Evolutionary conservation across 2,797 vertebrate genomes (phyloP).

Genomic region (Fundulus diaphanus): DNA sequence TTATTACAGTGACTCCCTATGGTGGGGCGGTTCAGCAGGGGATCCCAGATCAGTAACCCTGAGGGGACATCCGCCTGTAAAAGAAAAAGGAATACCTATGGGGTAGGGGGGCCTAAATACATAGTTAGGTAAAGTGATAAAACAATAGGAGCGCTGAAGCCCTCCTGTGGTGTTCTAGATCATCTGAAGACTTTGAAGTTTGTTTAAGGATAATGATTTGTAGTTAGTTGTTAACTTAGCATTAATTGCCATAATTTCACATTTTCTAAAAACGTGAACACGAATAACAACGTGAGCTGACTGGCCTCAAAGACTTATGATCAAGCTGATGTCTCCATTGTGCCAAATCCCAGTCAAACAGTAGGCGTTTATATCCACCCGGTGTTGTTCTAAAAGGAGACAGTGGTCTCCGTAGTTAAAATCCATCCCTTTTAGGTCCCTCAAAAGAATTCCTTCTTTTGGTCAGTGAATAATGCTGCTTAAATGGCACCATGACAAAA

Average conservation of each 20-base stretch:
- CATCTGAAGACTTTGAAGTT: conserved; percentile 53
- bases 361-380: conserved; percentile 73
- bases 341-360: conserved; percentile 62
- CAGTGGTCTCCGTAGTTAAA: conserved; percentile 74
- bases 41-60: conserved; percentile 54
- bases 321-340: conserved; percentile 48
- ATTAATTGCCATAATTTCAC: background rate
- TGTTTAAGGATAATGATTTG: conserved; percentile 35
- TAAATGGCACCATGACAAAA: conserved; percentile 81
- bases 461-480: conserved; percentile 80
- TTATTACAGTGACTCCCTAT: conserved; percentile 58
- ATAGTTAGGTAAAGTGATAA: conserved; percentile 55
- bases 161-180: conserved; percentile 54
- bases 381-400: conserved; percentile 77
- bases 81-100: conserved; percentile 71
- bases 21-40: conserved; percentile 57
- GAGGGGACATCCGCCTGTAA: conserved; percentile 62
- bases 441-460: conserved; percentile 77
- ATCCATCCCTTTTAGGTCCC: conserved; percentile 72
- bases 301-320: conserved; percentile 20
- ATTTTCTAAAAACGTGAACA: conserved; percentile 8
- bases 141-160: conserved; percentile 63
- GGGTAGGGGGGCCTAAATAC: conserved; percentile 59
- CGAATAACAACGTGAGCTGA: background rate
- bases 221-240: conserved; percentile 2